Evolutionary conservation across 2,797 vertebrate species (phyloP).

Genomic region (Hydrophis major): DNA sequence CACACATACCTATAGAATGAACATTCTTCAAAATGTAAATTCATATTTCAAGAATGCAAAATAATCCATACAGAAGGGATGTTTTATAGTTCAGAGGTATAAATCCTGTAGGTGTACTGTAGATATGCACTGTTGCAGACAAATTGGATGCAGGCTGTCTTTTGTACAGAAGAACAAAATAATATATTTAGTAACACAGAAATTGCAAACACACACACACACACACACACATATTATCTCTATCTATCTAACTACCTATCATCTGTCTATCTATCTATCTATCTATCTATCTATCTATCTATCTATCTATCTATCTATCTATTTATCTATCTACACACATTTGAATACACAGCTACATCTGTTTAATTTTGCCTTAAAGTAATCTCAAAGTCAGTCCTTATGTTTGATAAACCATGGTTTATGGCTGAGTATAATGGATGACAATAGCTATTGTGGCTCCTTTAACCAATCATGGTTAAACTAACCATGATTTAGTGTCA

Average conservation of each 20-base stretch:
- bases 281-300: too few species aligned
- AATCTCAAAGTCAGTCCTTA: not conserved
- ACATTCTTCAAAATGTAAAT: not conserved
- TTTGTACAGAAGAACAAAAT: too few species aligned
- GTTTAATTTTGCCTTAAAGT: not conserved
- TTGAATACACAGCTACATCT: not conserved
- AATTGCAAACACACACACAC: not conserved
- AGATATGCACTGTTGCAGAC: not conserved
- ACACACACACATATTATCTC: not conserved
- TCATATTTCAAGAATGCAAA: not conserved
- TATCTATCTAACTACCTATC: too few species aligned
- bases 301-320: too few species aligned
- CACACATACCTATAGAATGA: not conserved
- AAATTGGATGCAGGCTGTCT: not conserved
- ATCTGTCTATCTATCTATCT: too few species aligned
- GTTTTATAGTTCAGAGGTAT: not conserved
- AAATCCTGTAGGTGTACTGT: not conserved
- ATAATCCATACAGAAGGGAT: not conserved
- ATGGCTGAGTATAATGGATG: not conserved
- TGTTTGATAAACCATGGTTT: not conserved
- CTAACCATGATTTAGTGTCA: not conserved
- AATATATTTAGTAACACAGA: not conserved
- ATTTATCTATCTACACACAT: too few species aligned
- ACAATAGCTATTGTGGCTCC: not conserved
- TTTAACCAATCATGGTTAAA: not conserved